Evolutionary conservation across 2,888 invertebrate species (phyloP), one percentile per base, ranked within the genome.

Genomic region (Galerucella pusilla): DNA sequence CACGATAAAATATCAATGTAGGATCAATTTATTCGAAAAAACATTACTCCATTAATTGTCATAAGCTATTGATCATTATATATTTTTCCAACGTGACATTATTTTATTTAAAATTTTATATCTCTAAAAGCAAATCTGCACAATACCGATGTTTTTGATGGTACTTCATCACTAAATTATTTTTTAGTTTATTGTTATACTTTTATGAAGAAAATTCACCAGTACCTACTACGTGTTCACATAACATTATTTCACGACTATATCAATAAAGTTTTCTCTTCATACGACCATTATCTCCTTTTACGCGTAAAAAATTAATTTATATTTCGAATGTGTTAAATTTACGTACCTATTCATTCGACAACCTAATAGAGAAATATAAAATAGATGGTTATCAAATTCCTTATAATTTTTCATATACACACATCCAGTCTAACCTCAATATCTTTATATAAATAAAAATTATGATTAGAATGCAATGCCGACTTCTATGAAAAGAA

Each of bases 361-460:
- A 46, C 46, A 9, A 5, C 46, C 64, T 42, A 61, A 61, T 74
- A 75, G 61, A 28, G 66, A 71, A 75, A 75, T 57, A 57, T 57
- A 20, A 57, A 68, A 75, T 65, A 46, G 77, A 77, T 77, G 66
- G 75, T 75, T 77, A 75, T 77, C 77, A 77, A 75, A 75, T 77
- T 77, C 77, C 64, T 70, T 72, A 77, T 77, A 77, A 75, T 74
- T 74, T 72, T 70, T 69, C 71, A 71, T 71, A 71, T 35, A 49
- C 68, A 54, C 20, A 64, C 16, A 45, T 16, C 20, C 45, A 20
- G 20, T 16, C 54, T 77, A 79, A 79, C 79, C 79, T 79, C 79
- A 79, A 79, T 79, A 79, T 78, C 78, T 79, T 75, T 77, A 76
- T 71, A 75, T 74, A 75, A 69, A 75, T 72, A 75, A 73, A 71